phyloP scores from a whole-genome alignment of 2,888 invertebrate species.

The Cancer borealis region DNA sequence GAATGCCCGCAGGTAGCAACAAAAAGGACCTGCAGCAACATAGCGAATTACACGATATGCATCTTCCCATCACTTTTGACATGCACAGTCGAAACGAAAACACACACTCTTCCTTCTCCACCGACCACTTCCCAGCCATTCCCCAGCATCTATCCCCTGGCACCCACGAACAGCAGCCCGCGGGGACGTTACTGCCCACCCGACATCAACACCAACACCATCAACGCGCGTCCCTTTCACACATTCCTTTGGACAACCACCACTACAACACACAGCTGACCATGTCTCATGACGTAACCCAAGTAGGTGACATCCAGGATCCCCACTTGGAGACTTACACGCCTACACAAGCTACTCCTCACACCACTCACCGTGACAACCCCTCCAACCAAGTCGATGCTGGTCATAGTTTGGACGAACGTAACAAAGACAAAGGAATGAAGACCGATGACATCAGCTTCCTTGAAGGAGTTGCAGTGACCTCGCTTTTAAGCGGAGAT shows the following conservation, averaged over 20 bases:
- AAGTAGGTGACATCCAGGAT: background rate
- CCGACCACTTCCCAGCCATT: background rate
- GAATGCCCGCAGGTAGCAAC: background rate
- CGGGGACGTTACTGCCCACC: background rate
- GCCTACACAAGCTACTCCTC: background rate
- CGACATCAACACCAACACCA: background rate
- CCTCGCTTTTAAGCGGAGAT: background rate
- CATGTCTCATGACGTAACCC: background rate
- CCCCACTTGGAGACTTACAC: background rate
- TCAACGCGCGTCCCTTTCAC: background rate
- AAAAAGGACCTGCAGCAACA: background rate
- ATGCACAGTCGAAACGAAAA: background rate
- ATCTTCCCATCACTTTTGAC: background rate
- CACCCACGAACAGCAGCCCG: background rate
- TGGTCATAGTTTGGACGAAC: background rate
- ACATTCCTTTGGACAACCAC: background rate
- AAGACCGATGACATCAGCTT: background rate
- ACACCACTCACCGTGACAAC: background rate
- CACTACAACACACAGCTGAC: background rate
- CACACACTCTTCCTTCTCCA: background rate
- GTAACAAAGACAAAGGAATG: background rate
- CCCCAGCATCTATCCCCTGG: background rate
- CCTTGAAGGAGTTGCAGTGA: background rate
- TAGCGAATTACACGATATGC: background rate
- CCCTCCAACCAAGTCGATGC: background rate